A percentile compares a stretch with the other conserved stretches of the same genome.
Evolutionary conservation across 2,888 invertebrate genomes (phyloP).

Genomic region (Eurytoma adleriae): DNA sequence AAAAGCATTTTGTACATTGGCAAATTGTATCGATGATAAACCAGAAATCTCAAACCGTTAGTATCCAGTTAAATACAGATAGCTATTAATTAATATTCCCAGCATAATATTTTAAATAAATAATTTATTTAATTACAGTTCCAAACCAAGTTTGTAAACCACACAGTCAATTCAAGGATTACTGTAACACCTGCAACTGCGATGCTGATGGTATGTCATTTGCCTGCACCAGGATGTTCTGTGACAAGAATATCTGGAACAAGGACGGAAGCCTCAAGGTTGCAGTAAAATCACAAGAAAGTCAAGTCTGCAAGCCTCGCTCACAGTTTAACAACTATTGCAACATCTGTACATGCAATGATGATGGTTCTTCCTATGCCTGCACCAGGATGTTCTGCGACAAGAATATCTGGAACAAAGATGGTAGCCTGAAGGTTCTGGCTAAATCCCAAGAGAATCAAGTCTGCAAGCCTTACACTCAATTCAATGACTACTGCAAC

Average conservation of each 20-base stretch:
- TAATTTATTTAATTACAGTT: background rate
- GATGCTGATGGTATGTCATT: slow-evolving; percentile 63
- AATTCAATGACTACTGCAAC: slow-evolving; percentile 74
- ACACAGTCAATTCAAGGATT: slow-evolving; percentile 65
- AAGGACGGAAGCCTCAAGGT: slow-evolving; percentile 42
- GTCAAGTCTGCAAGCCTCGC: no score
- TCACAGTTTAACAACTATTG: slow-evolving; percentile 65
- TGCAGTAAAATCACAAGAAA: no score
- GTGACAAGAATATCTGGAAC: slow-evolving; percentile 43
- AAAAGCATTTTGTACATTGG: slow-evolving; percentile 77
- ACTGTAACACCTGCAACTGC: slow-evolving; percentile 80
- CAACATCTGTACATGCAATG: slow-evolving; percentile 79
- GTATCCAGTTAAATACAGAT: background rate
- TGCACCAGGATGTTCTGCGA: slow-evolving; percentile 16
- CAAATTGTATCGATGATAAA: slow-evolving; percentile 35
- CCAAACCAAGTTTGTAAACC: slow-evolving; percentile 43
- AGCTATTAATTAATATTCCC: background rate
- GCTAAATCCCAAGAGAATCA: background rate
- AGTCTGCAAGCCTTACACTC: slow-evolving; percentile 18
- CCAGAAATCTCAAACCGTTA: background rate
- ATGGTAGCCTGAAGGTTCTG: background rate
- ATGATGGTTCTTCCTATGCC: slow-evolving; percentile 72
- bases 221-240: slow-evolving; percentile 58
- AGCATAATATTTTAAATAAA: background rate
- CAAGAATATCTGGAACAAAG: background rate